Evolutionary conservation across 2,888 invertebrate genomes (phyloP).

Genomic region (Andrena bicolor): DNA sequence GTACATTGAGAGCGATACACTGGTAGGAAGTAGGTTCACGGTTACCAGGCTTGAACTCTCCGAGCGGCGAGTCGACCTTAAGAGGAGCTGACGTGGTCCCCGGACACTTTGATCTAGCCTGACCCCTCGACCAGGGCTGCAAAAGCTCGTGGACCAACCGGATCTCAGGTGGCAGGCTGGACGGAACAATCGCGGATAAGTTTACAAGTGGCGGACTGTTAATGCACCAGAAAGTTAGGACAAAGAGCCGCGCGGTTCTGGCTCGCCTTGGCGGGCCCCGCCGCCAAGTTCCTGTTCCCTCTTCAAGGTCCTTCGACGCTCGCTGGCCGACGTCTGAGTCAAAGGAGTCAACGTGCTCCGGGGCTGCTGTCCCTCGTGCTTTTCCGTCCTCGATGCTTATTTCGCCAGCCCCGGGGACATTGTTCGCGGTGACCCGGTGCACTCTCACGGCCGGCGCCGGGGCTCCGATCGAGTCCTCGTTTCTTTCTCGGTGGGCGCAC

Average conservation of each 20-base stretch:
- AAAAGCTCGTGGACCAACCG: neutral
- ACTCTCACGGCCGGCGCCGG: constrained; percentile 33
- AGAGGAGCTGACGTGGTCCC: neutral
- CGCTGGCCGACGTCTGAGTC: constrained; percentile 61
- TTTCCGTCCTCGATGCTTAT: constrained; percentile 44
- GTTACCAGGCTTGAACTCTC: neutral
- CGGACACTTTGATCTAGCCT: too few species aligned
- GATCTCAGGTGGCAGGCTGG: neutral
- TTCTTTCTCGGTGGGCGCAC: neutral
- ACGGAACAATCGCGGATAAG: constrained; percentile 16
- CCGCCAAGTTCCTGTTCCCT: constrained; percentile 78
- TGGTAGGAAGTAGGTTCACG: constrained; percentile 8
- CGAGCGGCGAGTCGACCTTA: neutral
- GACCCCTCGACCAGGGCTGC: neutral
- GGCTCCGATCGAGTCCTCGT: constrained; percentile 7
- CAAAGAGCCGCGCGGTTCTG: constrained; percentile 65
- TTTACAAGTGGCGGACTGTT: constrained; percentile 14
- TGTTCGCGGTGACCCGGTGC: constrained; percentile 38
- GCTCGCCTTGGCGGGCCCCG: constrained; percentile 75
- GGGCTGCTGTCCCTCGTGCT: constrained; percentile 41
- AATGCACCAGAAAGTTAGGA: constrained; percentile 51
- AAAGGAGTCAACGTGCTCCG: constrained; percentile 73
- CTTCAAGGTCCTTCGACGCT: constrained; percentile 73
- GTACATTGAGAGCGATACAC: too few species aligned
- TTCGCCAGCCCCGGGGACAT: constrained; percentile 28